Evolutionary conservation across 2,888 invertebrate species (phyloP).

Genomic region (Anoplius nigerrimus): DNA sequence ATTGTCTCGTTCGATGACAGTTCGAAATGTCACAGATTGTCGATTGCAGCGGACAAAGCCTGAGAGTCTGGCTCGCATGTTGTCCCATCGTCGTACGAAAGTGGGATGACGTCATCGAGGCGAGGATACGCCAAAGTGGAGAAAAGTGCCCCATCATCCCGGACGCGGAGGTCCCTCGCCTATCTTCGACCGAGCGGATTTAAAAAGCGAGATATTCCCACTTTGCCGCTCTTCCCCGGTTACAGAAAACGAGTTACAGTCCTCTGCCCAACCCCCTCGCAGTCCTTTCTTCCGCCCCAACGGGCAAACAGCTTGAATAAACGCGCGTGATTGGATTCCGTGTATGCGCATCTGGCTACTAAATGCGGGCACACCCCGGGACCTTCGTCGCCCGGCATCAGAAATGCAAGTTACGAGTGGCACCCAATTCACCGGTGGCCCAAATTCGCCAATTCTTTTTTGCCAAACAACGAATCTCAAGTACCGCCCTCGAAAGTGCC

Average conservation of each 20-base stretch:
- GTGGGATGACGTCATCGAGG: too few species aligned
- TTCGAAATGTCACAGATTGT: too few species aligned
- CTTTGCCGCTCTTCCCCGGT: slow-evolving; percentile 12
- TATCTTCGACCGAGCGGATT: neutral
- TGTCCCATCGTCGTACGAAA: too few species aligned
- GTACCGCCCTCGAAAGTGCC: slow-evolving; percentile 41
- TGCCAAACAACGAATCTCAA: slow-evolving; percentile 43
- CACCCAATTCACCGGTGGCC: slow-evolving; percentile 24
- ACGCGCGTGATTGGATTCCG: slow-evolving; percentile 65
- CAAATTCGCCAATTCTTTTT: slow-evolving; percentile 31
- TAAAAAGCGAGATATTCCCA: slow-evolving; percentile 15
- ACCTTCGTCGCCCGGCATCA: neutral
- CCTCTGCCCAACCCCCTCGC: slow-evolving; percentile 20
- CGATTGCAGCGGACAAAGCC: too few species aligned
- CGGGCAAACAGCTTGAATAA: slow-evolving; percentile 65
- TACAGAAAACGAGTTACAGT: slow-evolving; percentile 13
- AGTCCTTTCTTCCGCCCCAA: slow-evolving; percentile 39
- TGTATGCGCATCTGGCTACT: slow-evolving; percentile 69
- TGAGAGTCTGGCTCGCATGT: too few species aligned
- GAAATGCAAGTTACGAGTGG: neutral
- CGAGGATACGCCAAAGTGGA: too few species aligned
- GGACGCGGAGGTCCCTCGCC: too few species aligned
- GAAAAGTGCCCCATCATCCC: too few species aligned
- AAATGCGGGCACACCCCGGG: slow-evolving; percentile 40
- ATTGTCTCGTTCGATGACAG: too few species aligned